Evolutionary conservation across 2,113 vertebrate species (phyloP).

Genomic region (Paramisgurnus dabryanus): DNA sequence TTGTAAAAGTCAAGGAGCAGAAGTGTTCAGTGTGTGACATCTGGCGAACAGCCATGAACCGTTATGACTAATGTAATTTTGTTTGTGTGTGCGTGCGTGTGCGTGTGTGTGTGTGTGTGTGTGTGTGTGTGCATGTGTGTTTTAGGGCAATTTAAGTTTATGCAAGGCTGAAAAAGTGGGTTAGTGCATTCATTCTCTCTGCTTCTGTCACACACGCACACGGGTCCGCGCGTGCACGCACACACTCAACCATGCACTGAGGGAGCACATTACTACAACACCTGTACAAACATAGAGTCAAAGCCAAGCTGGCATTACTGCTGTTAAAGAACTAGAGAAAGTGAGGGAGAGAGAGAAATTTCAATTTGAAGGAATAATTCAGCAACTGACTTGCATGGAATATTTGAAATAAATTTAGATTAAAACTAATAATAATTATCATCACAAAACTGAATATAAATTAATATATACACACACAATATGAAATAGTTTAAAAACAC

Average conservation of each 20-base stretch:
- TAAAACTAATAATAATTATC: neutral
- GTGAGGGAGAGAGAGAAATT: constrained; percentile 8
- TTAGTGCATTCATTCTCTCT: constrained; percentile 67
- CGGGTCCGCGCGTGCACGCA: neutral
- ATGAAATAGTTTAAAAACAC: no score
- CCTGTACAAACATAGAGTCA: constrained; percentile 73
- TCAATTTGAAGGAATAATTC: neutral
- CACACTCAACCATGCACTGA: constrained; percentile 50
- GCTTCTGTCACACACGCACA: constrained; percentile 43
- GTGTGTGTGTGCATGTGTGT: constrained; percentile 30
- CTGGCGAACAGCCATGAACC: constrained; percentile 22
- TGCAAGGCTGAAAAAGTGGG: constrained; percentile 67
- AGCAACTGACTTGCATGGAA: neutral
- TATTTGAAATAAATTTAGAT: neutral
- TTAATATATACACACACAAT: no score
- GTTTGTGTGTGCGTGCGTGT: constrained; percentile 24
- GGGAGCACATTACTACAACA: constrained; percentile 64
- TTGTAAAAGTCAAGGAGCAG: constrained; percentile 4
- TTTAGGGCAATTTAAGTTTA: constrained; percentile 17
- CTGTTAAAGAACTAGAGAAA: constrained; percentile 3
- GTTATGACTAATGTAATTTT: constrained; percentile 44
- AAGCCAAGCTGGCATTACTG: constrained; percentile 44
- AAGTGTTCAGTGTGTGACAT: constrained; percentile 27
- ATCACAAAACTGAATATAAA: no score
- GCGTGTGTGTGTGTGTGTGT: constrained; percentile 37